phyloP scores from a whole-genome alignment of 2,797 vertebrate species.

The Brachyalestes nurse region DNA sequence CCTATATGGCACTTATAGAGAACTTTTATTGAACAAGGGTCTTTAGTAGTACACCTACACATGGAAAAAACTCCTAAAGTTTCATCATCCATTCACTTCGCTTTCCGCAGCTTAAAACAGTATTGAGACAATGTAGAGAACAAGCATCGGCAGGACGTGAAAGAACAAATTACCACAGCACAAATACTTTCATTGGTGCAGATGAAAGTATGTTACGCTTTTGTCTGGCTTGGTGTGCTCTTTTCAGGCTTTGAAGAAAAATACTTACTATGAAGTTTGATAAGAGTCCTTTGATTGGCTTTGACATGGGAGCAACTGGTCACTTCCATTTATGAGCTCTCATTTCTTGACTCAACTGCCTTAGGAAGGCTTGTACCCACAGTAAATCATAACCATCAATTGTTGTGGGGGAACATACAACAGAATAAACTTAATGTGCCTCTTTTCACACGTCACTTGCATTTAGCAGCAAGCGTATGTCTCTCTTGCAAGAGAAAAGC shows the following conservation, averaged over 20 bases:
- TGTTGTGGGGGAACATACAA: slow-evolving; percentile 88
- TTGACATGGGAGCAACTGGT: slow-evolving; percentile 91
- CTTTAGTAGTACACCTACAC: not conserved
- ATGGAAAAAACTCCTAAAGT: slow-evolving; percentile 4
- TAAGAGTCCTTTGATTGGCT: slow-evolving; percentile 96
- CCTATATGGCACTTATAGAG: slow-evolving; percentile 4
- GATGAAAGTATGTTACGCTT: slow-evolving; percentile 49
- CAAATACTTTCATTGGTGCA: slow-evolving; percentile 55
- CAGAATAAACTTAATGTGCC: slow-evolving; percentile 97
- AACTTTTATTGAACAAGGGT: not conserved
- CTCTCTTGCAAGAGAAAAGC: slow-evolving; percentile 94
- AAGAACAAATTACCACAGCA: slow-evolving; percentile 42
- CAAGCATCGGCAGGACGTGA: slow-evolving; percentile 13
- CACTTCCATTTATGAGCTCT: slow-evolving; percentile 88
- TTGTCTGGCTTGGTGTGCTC: slow-evolving; percentile 53
- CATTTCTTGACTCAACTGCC: slow-evolving; percentile 87
- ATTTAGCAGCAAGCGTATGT: slow-evolving; percentile 87
- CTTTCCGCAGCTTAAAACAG: slow-evolving; percentile 23
- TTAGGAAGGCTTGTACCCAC: slow-evolving; percentile 93
- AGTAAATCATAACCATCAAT: slow-evolving; percentile 93
- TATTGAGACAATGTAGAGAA: slow-evolving; percentile 29
- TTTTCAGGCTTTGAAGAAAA: slow-evolving; percentile 62
- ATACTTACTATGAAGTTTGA: slow-evolving; percentile 98
- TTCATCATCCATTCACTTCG: slow-evolving; percentile 29
- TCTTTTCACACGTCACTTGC: slow-evolving; percentile 78